phyloP scores from a whole-genome alignment of 2,113 vertebrate species.

The Zapornia atra region DNA sequence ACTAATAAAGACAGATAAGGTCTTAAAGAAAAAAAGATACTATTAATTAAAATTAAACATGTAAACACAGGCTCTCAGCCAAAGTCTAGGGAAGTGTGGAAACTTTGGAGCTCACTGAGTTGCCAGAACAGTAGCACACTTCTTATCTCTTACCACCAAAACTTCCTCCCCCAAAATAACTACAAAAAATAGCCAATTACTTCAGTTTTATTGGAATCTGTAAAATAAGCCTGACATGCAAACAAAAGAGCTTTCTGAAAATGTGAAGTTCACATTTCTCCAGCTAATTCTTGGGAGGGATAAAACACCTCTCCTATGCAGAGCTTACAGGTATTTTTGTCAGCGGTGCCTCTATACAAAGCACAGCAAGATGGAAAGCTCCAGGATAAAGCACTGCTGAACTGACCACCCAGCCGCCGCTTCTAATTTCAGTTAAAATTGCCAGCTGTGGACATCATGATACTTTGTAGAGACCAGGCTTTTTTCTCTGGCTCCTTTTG shows the following conservation, averaged over 20 bases:
- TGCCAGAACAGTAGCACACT: not conserved
- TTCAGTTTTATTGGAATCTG: not conserved
- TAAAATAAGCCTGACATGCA: not conserved
- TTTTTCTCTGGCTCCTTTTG: not conserved
- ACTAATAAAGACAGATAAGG: constrained; percentile 61
- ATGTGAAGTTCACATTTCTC: not conserved
- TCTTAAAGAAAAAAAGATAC: constrained; percentile 56
- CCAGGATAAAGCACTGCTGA: not conserved
- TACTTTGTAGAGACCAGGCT: not conserved
- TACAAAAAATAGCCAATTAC: constrained; percentile 10
- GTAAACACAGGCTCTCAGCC: not conserved
- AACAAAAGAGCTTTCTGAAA: not conserved
- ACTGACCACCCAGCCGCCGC: not conserved
- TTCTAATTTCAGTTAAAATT: not conserved
- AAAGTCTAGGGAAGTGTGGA: not conserved
- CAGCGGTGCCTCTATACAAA: not conserved
- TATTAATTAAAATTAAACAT: constrained; percentile 61
- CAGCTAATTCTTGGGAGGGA: not conserved
- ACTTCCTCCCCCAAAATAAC: not conserved
- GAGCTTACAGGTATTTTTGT: not conserved
- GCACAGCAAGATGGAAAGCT: not conserved
- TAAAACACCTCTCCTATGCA: not conserved
- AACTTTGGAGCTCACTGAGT: not conserved
- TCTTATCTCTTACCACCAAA: constrained; percentile 32
- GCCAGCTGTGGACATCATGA: not conserved